Conservation (phyloP, 1,140 invertebrate species). For the Cydia fagiglandana region DNA sequence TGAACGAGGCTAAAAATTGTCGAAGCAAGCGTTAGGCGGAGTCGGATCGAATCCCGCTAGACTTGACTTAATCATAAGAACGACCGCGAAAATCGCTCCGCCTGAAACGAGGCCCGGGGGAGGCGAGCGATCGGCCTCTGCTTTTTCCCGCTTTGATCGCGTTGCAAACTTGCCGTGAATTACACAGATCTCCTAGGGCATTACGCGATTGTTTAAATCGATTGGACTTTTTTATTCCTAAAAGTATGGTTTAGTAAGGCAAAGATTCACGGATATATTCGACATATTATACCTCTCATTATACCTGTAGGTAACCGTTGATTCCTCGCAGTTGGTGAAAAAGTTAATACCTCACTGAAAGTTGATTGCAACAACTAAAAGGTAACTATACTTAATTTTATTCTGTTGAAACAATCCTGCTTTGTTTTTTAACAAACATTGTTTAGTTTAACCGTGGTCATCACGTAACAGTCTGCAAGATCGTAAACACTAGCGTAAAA, state of each 20-base stretch:
- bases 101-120: constrained; percentile 32
- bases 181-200: constrained; percentile 27
- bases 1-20: constrained; percentile 33
- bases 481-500: constrained; percentile 1
- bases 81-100: constrained; percentile 32
- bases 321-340: too few species aligned
- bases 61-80: constrained; percentile 37
- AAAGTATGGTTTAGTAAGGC: neutral
- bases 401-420: neutral
- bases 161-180: constrained; percentile 17
- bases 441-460: neutral
- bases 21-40: constrained; percentile 33
- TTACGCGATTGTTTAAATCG: neutral
- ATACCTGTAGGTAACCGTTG: too few species aligned
- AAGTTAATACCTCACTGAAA: too few species aligned
- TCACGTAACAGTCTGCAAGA: neutral
- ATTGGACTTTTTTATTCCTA: constrained; percentile 1
- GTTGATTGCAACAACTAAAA: neutral
- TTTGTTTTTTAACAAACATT: neutral
- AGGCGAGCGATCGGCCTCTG: constrained; percentile 19
- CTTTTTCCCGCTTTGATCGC: constrained; percentile 25
- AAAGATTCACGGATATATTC: neutral
- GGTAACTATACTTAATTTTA: neutral
- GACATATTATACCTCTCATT: too few species aligned
- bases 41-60: constrained; percentile 30